phyloP scores from a whole-genome alignment of 2,113 vertebrate species.

The Thryonomys swinderianus region DNA sequence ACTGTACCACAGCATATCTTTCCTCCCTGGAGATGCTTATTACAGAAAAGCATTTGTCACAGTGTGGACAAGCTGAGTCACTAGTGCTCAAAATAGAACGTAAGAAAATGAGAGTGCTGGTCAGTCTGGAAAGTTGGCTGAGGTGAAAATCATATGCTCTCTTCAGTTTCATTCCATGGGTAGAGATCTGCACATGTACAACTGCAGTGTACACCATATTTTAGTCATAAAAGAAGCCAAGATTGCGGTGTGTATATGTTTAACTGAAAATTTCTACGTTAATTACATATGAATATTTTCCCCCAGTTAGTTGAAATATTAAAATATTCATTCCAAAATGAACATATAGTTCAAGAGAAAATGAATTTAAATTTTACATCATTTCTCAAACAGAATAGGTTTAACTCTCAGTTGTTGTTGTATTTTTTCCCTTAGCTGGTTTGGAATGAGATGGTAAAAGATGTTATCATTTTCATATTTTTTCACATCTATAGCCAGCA shows the following conservation, averaged over 20 bases:
- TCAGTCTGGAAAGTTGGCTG: not conserved
- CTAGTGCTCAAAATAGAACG: not conserved
- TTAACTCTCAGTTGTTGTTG: slow-evolving; percentile 56
- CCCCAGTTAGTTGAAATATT: slow-evolving; percentile 47
- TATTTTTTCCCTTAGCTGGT: not conserved
- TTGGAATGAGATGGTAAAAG: slow-evolving; percentile 38
- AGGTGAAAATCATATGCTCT: not conserved
- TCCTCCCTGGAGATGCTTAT: not conserved
- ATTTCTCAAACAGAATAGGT: not conserved
- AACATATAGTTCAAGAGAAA: not conserved
- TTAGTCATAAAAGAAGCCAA: not conserved
- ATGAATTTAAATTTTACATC: not conserved
- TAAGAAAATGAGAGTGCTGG: not conserved
- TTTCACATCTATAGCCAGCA: not conserved
- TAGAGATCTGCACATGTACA: slow-evolving; percentile 22
- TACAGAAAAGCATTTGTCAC: no score
- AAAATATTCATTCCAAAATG: slow-evolving; percentile 22
- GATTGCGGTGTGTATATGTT: not conserved
- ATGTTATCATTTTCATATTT: slow-evolving; percentile 47
- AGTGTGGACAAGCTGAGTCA: not conserved
- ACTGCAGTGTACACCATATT: not conserved
- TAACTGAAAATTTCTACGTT: slow-evolving; percentile 34
- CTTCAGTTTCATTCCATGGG: not conserved
- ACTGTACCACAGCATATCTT: not conserved
- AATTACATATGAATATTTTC: slow-evolving; percentile 76